Conservation (phyloP, 2,113 vertebrate genomes). For the Athene noctua region DNA sequence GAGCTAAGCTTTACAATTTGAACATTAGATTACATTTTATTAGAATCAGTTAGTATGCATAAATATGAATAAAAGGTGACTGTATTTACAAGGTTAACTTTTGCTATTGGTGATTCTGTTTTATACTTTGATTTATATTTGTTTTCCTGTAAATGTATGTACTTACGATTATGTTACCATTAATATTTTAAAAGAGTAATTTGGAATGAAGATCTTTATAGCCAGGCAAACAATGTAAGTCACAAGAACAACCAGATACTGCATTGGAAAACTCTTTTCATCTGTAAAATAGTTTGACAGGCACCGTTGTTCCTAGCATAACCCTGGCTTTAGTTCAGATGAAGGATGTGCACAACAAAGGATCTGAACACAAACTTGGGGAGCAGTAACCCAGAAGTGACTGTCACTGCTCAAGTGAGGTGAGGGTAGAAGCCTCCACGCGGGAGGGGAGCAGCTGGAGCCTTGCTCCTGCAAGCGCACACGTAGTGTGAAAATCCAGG, state of each 20-base stretch:
- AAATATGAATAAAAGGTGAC: background rate
- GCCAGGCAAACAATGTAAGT: background rate
- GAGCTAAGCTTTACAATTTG: background rate
- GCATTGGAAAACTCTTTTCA: background rate
- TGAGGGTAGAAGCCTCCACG: background rate
- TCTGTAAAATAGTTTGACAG: background rate
- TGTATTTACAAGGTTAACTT: background rate
- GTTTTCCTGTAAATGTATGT: background rate
- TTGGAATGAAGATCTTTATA: background rate
- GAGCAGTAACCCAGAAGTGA: background rate
- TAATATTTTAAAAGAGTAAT: background rate
- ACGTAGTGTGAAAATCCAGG: fast-evolving
- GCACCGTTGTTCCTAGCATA: background rate
- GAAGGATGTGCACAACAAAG: background rate
- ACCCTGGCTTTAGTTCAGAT: background rate
- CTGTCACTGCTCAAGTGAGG: background rate
- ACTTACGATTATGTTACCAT: background rate
- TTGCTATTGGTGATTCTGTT: background rate
- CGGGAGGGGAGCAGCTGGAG: background rate
- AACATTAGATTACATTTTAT: background rate
- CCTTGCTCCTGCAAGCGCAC: background rate
- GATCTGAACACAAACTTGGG: fast-evolving
- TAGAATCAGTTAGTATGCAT: background rate
- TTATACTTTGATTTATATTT: background rate
- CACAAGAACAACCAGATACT: background rate